Conservation (phyloP, 2,888 invertebrate genomes). For the Mesorhabditis belari region DNA sequence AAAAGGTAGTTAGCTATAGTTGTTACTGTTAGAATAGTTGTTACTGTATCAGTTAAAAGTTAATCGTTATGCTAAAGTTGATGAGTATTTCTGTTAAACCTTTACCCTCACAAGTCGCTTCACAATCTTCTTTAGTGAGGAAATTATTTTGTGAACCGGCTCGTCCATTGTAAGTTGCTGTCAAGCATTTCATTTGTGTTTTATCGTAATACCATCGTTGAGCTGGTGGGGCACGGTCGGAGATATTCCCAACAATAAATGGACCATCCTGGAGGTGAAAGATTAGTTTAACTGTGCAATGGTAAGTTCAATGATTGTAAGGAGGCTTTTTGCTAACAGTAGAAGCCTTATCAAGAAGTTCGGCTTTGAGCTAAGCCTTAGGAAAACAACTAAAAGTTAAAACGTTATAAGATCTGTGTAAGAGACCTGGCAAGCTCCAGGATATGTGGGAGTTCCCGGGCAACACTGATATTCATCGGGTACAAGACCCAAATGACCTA, state of each 20-base stretch:
- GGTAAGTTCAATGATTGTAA: not conserved
- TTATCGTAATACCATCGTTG: slow-evolving; percentile 43
- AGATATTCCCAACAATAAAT: slow-evolving; percentile 17
- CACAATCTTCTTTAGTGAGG: slow-evolving; percentile 45
- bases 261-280: slow-evolving; percentile 18
- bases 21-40: not conserved
- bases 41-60: not conserved
- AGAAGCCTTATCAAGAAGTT: too few species aligned
- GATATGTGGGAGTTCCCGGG: slow-evolving; percentile 36
- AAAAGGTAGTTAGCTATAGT: not conserved
- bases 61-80: not conserved
- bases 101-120: slow-evolving; percentile 44
- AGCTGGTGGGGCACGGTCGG: slow-evolving; percentile 28
- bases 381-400: not conserved
- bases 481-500: slow-evolving; percentile 42
- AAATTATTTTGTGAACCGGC: slow-evolving; percentile 51
- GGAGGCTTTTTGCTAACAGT: too few species aligned
- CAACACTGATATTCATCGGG: slow-evolving; percentile 48
- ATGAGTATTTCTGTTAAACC: too few species aligned
- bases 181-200: slow-evolving; percentile 29
- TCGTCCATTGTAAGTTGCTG: slow-evolving; percentile 43
- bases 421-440: slow-evolving; percentile 35
- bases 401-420: not conserved
- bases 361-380: not conserved
- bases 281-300: not conserved